Evolutionary conservation across 2,888 invertebrate species (phyloP), one percentile per base, ranked within the genome.

Genomic region (Limnephilus rhombicus): DNA sequence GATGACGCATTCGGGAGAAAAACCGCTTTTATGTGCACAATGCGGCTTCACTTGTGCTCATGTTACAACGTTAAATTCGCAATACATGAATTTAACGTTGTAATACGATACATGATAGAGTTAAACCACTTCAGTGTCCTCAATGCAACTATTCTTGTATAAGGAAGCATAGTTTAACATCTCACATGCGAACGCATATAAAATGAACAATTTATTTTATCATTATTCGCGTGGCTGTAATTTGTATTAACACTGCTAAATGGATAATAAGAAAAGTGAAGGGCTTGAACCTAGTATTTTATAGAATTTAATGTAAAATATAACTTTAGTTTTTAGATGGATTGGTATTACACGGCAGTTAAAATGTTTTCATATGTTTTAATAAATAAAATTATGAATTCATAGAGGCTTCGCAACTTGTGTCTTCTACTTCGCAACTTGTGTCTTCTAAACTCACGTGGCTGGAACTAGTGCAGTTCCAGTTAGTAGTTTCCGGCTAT

Each of bases 1-100:
- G 24, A 15, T 91, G 53, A 91, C 53, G 34, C 90, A 91, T 37
- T 41, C 90, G 4, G 49, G 29, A 7, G 49, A 80, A 29, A 81
- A 81, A n/a, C 82, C 49, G 5, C 81, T 90, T 18, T 34, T 41
- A 18, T 90, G 90, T 29, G 82, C 31, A 15, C 34, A 83, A 15
- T 83, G 83, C 12, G 41, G 83, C 5, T 34, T 34, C 24, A 83
- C 34, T 18, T 83, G 83, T 37, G 24, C 83, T 24, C 31, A 31
- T 24, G 41, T 37, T 37, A 83, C 34, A 0, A 41, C 31, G 15
- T 37, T 91, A 29, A 87, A 91, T 29, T 18, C 15, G 5, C 87
- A n/a, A n/a, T n/a, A n/a, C n/a, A n/a, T n/a, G n/a, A n/a, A n/a
- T n/a, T n/a, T n/a, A n/a, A n/a, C n/a, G n/a, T n/a, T n/a, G n/a